A percentile compares a stretch with the other conserved stretches of the same genome.
Evolutionary conservation across 2,113 vertebrate species (phyloP).

Genomic region (Boleophthalmus pectinirostris): DNA sequence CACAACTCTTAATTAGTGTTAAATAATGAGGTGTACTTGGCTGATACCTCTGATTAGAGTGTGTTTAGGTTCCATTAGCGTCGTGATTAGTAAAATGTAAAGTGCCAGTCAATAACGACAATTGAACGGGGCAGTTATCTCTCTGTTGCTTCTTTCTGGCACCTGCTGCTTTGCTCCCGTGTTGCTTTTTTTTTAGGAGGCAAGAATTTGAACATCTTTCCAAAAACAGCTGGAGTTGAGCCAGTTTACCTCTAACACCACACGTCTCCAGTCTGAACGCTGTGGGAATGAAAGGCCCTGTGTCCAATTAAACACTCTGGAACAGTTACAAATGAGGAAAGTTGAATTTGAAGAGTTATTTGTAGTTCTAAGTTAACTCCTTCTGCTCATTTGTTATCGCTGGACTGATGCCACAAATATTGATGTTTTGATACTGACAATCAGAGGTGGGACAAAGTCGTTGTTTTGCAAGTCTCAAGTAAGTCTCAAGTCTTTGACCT

Average conservation of each 20-base stretch:
- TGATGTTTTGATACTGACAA: no score
- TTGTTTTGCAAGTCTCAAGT: no score
- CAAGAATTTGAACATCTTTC: background rate
- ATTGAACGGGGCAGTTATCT: slow-evolving; percentile 40
- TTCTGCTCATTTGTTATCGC: background rate
- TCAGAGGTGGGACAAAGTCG: no score
- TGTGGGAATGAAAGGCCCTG: slow-evolving; percentile 18
- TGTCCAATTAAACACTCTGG: background rate
- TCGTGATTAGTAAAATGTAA: slow-evolving; percentile 43
- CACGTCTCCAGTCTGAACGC: slow-evolving; percentile 4
- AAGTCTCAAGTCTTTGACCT: no score
- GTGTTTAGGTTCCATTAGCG: slow-evolving; percentile 22
- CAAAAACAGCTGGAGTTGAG: background rate
- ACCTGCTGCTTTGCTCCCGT: slow-evolving; percentile 23
- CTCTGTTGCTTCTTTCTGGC: slow-evolving; percentile 17
- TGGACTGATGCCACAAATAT: no score
- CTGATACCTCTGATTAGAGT: slow-evolving; percentile 35
- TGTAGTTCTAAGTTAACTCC: background rate
- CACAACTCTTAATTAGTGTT: slow-evolving; percentile 38
- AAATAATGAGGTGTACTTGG: slow-evolving; percentile 42
- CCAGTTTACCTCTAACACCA: background rate
- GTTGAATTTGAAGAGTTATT: background rate
- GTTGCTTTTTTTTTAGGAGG: background rate
- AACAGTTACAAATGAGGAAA: background rate
- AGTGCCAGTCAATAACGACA: slow-evolving; percentile 47